These are phyloP conservation scores for Oncopodura yosiiana DNA, from an alignment of 1,140 invertebrate genomes.

Conservation along the genomic window DNA sequence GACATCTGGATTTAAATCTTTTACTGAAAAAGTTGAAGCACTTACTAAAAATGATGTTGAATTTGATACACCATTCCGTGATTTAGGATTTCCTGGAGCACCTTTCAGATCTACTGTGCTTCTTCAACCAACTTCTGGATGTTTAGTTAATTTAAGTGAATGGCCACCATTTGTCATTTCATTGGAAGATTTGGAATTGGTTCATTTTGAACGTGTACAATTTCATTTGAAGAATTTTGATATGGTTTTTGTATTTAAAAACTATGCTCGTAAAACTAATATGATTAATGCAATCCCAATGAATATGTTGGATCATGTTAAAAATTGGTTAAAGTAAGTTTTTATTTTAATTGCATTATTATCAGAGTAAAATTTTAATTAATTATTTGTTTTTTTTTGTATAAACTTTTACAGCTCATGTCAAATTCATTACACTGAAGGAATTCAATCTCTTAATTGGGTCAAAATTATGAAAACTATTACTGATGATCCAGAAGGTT, in stretches of 20 bases:
- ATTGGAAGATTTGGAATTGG: slow-evolving; percentile 92
- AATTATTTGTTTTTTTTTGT: slow-evolving; percentile 9
- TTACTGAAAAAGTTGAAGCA: slow-evolving; percentile 93
- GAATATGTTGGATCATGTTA: slow-evolving; percentile 97
- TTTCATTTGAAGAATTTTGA: slow-evolving; percentile 99
- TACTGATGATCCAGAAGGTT: slow-evolving; percentile 93
- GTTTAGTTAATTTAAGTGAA: slow-evolving; percentile 93
- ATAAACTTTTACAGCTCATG: slow-evolving; percentile 77
- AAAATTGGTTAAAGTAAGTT: slow-evolving; percentile 94
- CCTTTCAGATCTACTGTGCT: slow-evolving; percentile 92
- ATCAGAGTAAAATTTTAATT: background rate
- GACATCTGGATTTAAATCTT: slow-evolving; percentile 95
- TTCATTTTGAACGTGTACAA: slow-evolving; percentile 97
- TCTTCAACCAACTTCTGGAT: slow-evolving; percentile 92
- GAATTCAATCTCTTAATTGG: slow-evolving; percentile 98
- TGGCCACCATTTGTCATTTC: slow-evolving; percentile 99
- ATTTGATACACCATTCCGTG: slow-evolving; percentile 97
- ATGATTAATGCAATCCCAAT: slow-evolving; percentile 98
- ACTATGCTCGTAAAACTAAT: slow-evolving; percentile 84
- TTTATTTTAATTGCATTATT: background rate
- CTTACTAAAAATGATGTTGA: slow-evolving; percentile 96
- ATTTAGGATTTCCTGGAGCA: slow-evolving; percentile 95
- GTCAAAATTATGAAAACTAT: slow-evolving; percentile 99
- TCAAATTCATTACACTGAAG: slow-evolving; percentile 95
- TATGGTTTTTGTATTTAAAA: slow-evolving; percentile 99